phyloP scores from a whole-genome alignment of 2,797 vertebrate genomes.

The Zenarchopterus dispar region DNA sequence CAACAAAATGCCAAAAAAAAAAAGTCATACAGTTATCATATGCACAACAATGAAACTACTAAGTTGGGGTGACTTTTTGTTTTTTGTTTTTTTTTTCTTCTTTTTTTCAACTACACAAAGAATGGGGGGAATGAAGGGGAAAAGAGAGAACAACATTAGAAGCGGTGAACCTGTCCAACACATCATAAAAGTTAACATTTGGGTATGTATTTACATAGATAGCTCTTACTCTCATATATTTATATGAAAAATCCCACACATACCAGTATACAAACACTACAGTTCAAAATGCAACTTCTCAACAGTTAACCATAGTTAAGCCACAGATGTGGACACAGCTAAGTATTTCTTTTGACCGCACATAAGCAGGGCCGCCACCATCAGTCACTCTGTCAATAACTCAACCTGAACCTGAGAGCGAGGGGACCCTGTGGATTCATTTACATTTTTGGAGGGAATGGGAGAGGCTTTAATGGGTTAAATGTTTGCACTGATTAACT shows the following conservation, averaged over 20 bases:
- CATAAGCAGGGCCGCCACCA: conserved; percentile 72
- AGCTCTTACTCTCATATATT: conserved; percentile 79
- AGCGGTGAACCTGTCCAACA: conserved; percentile 86
- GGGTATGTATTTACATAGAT: conserved; percentile 83
- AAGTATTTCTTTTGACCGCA: conserved; percentile 71
- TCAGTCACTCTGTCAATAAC: conserved; percentile 75
- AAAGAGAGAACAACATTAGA: conserved; percentile 76
- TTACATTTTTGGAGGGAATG: conserved; percentile 57
- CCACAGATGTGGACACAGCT: conserved; percentile 73
- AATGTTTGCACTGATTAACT: conserved; percentile 68
- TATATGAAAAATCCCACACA: conserved; percentile 79
- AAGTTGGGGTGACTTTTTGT: conserved; percentile 81
- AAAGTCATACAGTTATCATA: conserved; percentile 84
- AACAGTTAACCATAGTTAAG: conserved; percentile 66
- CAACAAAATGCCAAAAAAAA: conserved; percentile 74
- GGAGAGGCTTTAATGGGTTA: conserved; percentile 54
- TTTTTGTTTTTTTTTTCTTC: neutral
- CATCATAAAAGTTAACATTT: conserved; percentile 81
- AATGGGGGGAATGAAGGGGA: conserved; percentile 75
- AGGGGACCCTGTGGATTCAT: conserved; percentile 76
- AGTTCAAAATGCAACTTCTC: conserved; percentile 72
- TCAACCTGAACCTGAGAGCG: conserved; percentile 82
- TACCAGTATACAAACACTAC: conserved; percentile 79
- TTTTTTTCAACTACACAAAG: conserved; percentile 81
- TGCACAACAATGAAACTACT: conserved; percentile 86